Evolutionary conservation across 2,797 vertebrate species (phyloP).

Genomic region (Gobio occitaniae): DNA sequence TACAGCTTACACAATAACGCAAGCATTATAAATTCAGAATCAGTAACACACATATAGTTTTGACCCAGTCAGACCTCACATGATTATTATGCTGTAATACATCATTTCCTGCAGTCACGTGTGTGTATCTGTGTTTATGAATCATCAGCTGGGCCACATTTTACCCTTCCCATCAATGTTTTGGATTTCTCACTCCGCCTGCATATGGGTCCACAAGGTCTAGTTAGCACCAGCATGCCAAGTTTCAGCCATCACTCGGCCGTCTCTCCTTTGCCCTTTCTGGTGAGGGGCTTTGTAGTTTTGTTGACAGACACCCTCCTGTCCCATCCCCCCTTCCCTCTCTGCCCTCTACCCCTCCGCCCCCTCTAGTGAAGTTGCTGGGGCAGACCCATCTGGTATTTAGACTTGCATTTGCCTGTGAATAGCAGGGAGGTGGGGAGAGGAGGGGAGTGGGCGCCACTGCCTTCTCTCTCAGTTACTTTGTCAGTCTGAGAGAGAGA

Average conservation of each 20-base stretch:
- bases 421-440: conserved; percentile 69
- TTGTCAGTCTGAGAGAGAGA: conserved; percentile 52
- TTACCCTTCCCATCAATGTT: conserved; percentile 41
- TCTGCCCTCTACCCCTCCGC: conserved; percentile 51
- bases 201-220: conserved; percentile 56
- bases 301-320: conserved; percentile 56
- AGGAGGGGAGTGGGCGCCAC: conserved; percentile 60
- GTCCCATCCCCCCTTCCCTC: conserved; percentile 54
- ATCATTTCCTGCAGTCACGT: conserved; percentile 8
- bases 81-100: background rate
- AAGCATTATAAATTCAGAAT: conserved; percentile 9
- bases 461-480: conserved; percentile 57
- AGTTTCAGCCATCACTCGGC: conserved; percentile 62
- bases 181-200: background rate
- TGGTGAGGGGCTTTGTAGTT: conserved; percentile 58
- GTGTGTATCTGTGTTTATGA: background rate
- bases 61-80: background rate
- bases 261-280: conserved; percentile 33
- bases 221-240: conserved; percentile 70
- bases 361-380: conserved; percentile 68
- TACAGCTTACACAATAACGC: conserved; percentile 44
- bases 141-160: conserved; percentile 16
- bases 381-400: conserved; percentile 76
- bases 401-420: conserved; percentile 75
- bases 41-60: conserved; percentile 2